These are phyloP conservation scores for Morone chrysops DNA, from an alignment of 2,113 vertebrate genomes.

Conservation along the genomic window DNA sequence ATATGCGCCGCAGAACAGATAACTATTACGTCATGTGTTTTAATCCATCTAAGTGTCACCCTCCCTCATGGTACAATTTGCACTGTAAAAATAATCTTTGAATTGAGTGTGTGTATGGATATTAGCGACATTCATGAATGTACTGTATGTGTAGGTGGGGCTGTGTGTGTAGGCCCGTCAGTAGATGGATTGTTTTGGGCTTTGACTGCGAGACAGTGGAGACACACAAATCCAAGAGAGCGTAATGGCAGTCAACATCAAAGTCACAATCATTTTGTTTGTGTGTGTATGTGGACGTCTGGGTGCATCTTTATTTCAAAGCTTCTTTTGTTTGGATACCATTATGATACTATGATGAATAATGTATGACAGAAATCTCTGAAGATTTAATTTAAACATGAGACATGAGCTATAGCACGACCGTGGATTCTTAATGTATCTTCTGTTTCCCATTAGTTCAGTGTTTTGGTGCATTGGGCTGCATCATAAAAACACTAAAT, in stretches of 20 bases:
- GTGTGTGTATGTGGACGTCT: conserved; percentile 5
- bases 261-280: conserved; percentile 63
- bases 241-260: conserved; percentile 46
- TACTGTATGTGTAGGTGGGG: conserved; percentile 51
- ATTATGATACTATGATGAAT: conserved; percentile 64
- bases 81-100: conserved; percentile 42
- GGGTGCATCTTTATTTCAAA: conserved; percentile 46
- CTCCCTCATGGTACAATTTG: conserved; percentile 11
- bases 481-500: conserved; percentile 5
- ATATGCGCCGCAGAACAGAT: neutral
- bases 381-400: conserved; percentile 59
- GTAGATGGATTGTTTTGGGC: conserved; percentile 61
- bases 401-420: conserved; percentile 12
- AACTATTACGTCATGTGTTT: conserved; percentile 32
- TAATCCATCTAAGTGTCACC: conserved; percentile 46
- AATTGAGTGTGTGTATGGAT: conserved; percentile 31
- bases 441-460: conserved; percentile 17
- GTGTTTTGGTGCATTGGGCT: conserved; percentile 10
- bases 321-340: conserved; percentile 59
- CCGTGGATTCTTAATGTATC: conserved; percentile 7
- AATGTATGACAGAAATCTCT: conserved; percentile 62
- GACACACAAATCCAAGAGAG: conserved; percentile 34
- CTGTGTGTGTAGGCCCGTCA: conserved; percentile 48
- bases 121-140: conserved; percentile 48
- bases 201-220: conserved; percentile 20